Evolutionary conservation across 2,888 invertebrate genomes (phyloP).

Genomic region (Hyppa rectilinea): DNA sequence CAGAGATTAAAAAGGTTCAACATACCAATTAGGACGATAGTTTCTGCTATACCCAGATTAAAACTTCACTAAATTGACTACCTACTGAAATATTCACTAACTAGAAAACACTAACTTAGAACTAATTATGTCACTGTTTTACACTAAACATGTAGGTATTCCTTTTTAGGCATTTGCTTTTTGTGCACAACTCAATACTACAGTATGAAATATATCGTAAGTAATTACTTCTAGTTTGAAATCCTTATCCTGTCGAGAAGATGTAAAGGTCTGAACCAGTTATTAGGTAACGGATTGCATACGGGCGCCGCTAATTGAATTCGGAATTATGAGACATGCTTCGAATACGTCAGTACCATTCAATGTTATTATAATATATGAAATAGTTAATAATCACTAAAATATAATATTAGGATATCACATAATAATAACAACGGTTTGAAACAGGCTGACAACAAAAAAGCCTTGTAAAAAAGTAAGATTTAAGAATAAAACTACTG

Average conservation of each 20-base stretch:
- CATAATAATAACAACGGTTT: not conserved
- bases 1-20: not conserved
- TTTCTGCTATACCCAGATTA: not conserved
- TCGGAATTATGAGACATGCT: constrained; percentile 4
- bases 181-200: not conserved
- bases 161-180: not conserved
- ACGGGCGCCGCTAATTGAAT: constrained; percentile 21
- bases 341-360: not conserved
- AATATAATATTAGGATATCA: too few relatives aligned
- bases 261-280: not conserved
- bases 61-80: not conserved
- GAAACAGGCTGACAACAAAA: too few relatives aligned
- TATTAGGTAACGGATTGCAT: constrained; percentile 14
- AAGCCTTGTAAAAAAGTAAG: too few relatives aligned
- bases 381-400: not conserved
- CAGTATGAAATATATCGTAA: not conserved
- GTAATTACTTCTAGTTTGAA: not conserved
- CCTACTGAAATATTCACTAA: not conserved
- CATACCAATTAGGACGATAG: not conserved
- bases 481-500: not conserved
- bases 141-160: too few relatives aligned
- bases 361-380: not conserved
- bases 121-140: not conserved
- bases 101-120: not conserved
- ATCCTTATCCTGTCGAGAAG: not conserved